These are phyloP conservation scores for Eupsilia transversa DNA, from an alignment of 2,888 invertebrate species.

Conservation along the genomic window DNA sequence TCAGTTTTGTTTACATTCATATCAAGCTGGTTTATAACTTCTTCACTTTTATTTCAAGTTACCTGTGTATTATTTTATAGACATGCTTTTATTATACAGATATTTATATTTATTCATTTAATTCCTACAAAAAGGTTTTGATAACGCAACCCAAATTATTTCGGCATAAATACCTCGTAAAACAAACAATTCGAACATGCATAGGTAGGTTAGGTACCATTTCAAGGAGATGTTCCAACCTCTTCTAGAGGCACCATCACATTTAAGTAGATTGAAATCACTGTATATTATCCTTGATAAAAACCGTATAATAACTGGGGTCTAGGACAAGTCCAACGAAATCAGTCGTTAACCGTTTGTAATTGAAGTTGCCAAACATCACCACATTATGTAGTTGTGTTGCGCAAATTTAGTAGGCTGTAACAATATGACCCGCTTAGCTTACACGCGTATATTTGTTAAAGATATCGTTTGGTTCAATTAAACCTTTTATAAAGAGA, in stretches of 20 bases:
- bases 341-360: slow-evolving; percentile 70
- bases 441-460: slow-evolving; percentile 27
- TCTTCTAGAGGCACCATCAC: slow-evolving; percentile 41
- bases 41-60: neutral
- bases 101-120: neutral
- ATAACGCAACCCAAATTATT: neutral
- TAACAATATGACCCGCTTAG: slow-evolving; percentile 72
- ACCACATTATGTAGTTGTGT: slow-evolving; percentile 66
- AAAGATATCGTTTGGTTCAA: slow-evolving; percentile 35
- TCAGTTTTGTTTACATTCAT: neutral
- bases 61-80: neutral
- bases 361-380: slow-evolving; percentile 72
- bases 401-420: slow-evolving; percentile 77
- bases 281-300: slow-evolving; percentile 63
- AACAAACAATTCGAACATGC: neutral
- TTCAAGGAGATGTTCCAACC: slow-evolving; percentile 53
- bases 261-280: slow-evolving; percentile 66
- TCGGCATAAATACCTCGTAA: neutral
- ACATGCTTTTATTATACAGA: neutral
- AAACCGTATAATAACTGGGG: slow-evolving; percentile 69
- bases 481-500: slow-evolving; percentile 4
- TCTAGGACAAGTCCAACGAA: slow-evolving; percentile 75
- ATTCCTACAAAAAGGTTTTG: neutral
- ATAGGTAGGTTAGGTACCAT: neutral
- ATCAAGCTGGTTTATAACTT: neutral